Percentiles rank a stretch among this genome's conserved stretches.
Evolutionary conservation across 1,140 invertebrate genomes (phyloP).

Genomic region (Apis cerana): DNA sequence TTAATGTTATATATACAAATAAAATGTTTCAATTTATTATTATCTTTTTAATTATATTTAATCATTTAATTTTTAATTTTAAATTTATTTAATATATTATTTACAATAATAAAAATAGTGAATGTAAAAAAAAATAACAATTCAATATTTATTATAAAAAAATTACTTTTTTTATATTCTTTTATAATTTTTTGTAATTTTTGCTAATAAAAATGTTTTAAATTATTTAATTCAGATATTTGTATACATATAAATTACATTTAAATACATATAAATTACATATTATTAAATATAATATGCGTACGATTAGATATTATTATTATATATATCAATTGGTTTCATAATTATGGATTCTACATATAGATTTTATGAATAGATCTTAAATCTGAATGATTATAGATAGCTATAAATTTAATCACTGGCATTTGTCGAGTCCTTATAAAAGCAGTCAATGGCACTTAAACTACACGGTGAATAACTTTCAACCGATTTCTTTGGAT

Average conservation of each 20-base stretch:
- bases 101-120: neutral
- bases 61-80: too few relatives aligned
- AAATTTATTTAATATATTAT: neutral
- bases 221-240: too few relatives aligned
- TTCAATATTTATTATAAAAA: too few relatives aligned
- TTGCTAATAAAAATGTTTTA: too few relatives aligned
- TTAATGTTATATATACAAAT: neutral
- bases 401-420: neutral
- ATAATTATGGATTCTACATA: neutral
- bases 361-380: too few relatives aligned
- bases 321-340: neutral
- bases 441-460: neutral
- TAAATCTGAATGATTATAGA: too few relatives aligned
- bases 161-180: too few relatives aligned
- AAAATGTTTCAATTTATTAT: neutral
- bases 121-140: neutral
- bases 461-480: neutral
- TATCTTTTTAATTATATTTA: too few relatives aligned
- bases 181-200: too few relatives aligned
- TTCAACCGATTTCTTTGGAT: constrained; percentile 36
- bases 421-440: neutral
- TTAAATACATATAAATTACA: too few relatives aligned
- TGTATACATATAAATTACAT: too few relatives aligned
- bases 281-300: too few relatives aligned
- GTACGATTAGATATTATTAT: neutral